Conservation (phyloP, 1,140 invertebrate genomes). For the Brachionus paranguensis region DNA sequence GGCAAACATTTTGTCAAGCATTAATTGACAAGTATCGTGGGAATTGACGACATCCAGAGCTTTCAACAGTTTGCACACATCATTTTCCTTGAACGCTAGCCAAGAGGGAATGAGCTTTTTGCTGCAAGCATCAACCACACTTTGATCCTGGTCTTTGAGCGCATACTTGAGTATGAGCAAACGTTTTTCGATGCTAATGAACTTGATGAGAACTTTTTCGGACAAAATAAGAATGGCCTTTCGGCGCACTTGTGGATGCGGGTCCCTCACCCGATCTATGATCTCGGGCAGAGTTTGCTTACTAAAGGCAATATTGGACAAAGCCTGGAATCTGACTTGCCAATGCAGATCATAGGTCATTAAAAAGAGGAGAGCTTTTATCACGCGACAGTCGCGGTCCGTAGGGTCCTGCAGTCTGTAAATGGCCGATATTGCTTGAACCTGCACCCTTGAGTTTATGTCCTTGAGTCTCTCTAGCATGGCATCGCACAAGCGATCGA, state of each 20-base stretch:
- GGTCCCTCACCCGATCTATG: constrained; percentile 66
- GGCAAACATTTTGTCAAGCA: constrained; percentile 25
- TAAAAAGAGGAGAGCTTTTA: constrained; percentile 71
- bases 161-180: constrained; percentile 63
- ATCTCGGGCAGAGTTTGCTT: constrained; percentile 63
- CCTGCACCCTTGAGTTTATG: constrained; percentile 66
- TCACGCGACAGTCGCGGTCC: constrained; percentile 69
- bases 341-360: constrained; percentile 68
- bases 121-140: background rate
- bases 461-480: constrained; percentile 68
- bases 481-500: constrained; percentile 64
- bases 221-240: constrained; percentile 61
- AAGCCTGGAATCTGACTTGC: constrained; percentile 65
- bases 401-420: constrained; percentile 71
- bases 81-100: constrained; percentile 33
- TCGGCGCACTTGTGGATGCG: constrained; percentile 68
- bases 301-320: constrained; percentile 64
- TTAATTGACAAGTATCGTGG: background rate
- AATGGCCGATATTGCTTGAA: constrained; percentile 71
- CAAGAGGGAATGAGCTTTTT: background rate
- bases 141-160: constrained; percentile 59
- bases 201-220: constrained; percentile 62
- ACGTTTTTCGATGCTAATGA: constrained; percentile 65
- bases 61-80: constrained; percentile 26
- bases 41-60: constrained; percentile 21